These are phyloP conservation scores for Leptinotarsa texana DNA, from an alignment of 1,140 invertebrate species.

Conservation along the genomic window DNA sequence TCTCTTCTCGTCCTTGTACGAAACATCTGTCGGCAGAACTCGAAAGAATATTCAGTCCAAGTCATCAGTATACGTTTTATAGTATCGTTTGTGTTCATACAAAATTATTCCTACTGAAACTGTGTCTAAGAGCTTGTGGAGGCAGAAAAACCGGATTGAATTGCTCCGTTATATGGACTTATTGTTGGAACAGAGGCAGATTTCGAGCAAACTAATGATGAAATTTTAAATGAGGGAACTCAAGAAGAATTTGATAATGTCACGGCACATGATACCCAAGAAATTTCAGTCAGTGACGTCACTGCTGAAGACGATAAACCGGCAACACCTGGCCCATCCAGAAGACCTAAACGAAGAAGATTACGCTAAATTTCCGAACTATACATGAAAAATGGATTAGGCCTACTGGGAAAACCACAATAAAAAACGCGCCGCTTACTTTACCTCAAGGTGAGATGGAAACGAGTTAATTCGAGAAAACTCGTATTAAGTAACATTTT, in stretches of 20 bases:
- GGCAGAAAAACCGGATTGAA: neutral
- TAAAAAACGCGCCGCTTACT: too few relatives aligned
- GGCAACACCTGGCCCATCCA: neutral
- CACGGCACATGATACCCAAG: neutral
- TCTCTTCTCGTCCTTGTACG: too few relatives aligned
- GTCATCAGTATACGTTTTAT: too few relatives aligned
- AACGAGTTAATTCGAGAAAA: too few relatives aligned
- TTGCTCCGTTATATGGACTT: too few relatives aligned
- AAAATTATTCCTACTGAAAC: neutral
- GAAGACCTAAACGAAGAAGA: neutral
- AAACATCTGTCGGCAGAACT: too few relatives aligned
- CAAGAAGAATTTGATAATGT: conserved; percentile 21
- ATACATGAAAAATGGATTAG: too few relatives aligned
- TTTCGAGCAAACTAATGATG: conserved; percentile 17
- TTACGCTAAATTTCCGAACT: neutral
- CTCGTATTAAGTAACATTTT: too few relatives aligned
- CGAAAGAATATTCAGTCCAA: too few relatives aligned
- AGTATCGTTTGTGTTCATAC: too few relatives aligned
- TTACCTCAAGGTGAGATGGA: too few relatives aligned
- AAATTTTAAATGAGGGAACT: neutral
- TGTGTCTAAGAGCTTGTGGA: conserved; percentile 8
- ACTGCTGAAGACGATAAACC: conserved; percentile 6
- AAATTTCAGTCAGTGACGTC: conserved; percentile 10
- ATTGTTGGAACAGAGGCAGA: neutral
- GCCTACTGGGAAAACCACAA: too few relatives aligned